Conservation (phyloP, 2,797 vertebrate genomes). For the Poliocrania exsul region DNA sequence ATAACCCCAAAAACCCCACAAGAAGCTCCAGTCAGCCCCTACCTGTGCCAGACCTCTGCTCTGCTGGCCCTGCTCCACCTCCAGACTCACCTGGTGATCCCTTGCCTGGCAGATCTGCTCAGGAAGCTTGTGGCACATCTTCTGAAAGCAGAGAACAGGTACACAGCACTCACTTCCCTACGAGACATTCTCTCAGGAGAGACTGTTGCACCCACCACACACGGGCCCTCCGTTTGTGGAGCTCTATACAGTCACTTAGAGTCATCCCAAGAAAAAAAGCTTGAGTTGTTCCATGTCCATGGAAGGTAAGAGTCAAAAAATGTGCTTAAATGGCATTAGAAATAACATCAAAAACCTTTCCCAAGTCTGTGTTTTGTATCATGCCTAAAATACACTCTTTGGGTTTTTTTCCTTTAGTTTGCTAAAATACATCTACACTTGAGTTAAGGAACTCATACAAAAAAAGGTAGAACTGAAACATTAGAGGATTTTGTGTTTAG, state of each 20-base stretch:
- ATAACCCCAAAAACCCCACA: background rate
- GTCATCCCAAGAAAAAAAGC: background rate
- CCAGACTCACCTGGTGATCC: background rate
- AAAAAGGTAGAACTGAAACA: background rate
- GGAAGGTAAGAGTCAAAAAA: background rate
- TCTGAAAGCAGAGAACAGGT: background rate
- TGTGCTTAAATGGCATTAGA: background rate
- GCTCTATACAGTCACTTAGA: background rate
- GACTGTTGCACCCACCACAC: background rate
- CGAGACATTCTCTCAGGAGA: background rate
- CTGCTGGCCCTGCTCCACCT: background rate
- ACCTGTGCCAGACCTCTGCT: background rate
- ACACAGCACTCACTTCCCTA: background rate
- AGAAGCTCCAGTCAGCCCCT: background rate
- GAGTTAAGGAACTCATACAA: background rate
- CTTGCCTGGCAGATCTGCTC: background rate
- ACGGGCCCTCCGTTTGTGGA: background rate
- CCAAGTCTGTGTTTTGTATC: background rate
- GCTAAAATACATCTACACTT: background rate
- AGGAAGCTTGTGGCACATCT: background rate
- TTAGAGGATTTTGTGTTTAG: background rate
- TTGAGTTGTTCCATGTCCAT: fast-evolving
- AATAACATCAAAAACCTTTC: background rate
- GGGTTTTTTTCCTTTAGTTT: background rate
- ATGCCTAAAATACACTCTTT: background rate